Evolutionary conservation across 2,888 invertebrate genomes (phyloP).

Genomic region (Philopedon plagiatum): DNA sequence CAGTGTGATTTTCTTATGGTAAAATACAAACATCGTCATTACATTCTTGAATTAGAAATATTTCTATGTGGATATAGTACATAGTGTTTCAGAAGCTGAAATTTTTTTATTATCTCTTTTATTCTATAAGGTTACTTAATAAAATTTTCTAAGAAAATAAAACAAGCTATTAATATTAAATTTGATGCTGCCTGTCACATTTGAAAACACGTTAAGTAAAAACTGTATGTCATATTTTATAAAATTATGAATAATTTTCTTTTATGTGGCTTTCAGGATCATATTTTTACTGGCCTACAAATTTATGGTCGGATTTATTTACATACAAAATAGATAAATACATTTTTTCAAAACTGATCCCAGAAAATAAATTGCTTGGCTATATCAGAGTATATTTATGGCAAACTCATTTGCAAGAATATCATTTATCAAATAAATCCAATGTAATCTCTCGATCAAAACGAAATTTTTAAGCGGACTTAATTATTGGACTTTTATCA

Average conservation of each 20-base stretch:
- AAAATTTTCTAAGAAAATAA: neutral
- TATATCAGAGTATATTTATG: conserved; percentile 26
- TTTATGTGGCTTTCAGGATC: conserved; percentile 14
- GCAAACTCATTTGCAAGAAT: conserved; percentile 27
- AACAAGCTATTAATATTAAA: too few relatives aligned
- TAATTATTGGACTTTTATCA: conserved; percentile 8
- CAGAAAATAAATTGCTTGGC: conserved; percentile 23
- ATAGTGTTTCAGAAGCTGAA: too few relatives aligned
- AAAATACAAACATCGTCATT: too few relatives aligned
- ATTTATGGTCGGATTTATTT: conserved; percentile 22
- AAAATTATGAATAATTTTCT: conserved; percentile 14
- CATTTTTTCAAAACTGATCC: conserved; percentile 29
- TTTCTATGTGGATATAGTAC: too few relatives aligned
- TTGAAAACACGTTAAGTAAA: neutral
- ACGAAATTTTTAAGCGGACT: neutral
- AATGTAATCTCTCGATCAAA: conserved; percentile 12
- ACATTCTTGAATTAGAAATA: too few relatives aligned
- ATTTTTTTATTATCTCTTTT: too few relatives aligned
- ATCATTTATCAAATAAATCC: conserved; percentile 29
- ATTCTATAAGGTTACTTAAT: too few relatives aligned
- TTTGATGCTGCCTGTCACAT: neutral
- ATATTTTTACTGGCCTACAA: conserved; percentile 21
- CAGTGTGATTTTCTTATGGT: too few relatives aligned
- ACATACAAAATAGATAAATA: conserved; percentile 28
- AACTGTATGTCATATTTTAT: conserved; percentile 2